Conservation (phyloP, 2,113 vertebrate species). For the Pachycephala philippinensis region DNA sequence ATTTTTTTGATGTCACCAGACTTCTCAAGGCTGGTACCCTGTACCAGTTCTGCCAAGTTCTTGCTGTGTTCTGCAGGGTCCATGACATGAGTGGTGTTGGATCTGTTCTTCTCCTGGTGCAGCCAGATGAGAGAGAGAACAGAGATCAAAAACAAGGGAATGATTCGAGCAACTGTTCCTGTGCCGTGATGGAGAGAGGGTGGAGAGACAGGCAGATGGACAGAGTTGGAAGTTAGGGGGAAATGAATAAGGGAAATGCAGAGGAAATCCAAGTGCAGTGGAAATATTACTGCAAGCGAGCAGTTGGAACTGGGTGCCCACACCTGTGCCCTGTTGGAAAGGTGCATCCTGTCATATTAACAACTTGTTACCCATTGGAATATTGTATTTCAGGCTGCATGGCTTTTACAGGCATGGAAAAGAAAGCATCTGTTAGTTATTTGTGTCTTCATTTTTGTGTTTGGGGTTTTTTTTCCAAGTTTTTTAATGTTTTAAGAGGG, state of each 20-base stretch:
- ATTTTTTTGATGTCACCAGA: background rate
- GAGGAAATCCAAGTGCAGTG: background rate
- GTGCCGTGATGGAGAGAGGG: background rate
- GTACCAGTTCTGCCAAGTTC: background rate
- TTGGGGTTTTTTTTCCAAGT: background rate
- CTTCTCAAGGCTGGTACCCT: background rate
- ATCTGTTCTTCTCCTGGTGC: background rate
- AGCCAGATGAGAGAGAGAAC: background rate
- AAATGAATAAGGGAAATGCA: background rate
- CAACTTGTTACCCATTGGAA: background rate
- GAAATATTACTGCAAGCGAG: background rate
- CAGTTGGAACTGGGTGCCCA: background rate
- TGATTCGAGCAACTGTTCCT: background rate
- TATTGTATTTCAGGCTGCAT: background rate
- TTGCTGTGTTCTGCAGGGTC: background rate
- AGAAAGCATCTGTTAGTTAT: background rate
- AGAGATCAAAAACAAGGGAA: background rate
- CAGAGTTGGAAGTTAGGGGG: background rate
- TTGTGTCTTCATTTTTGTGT: background rate
- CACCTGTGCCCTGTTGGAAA: background rate
- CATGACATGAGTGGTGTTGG: accelerated
- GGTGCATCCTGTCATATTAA: background rate
- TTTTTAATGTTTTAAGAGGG: background rate
- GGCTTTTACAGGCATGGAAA: background rate
- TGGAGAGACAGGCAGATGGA: background rate